A percentile compares a stretch with the other conserved stretches of the same genome.
Evolutionary conservation across 2,888 invertebrate species (phyloP).

Genomic region (Meganola albula): DNA sequence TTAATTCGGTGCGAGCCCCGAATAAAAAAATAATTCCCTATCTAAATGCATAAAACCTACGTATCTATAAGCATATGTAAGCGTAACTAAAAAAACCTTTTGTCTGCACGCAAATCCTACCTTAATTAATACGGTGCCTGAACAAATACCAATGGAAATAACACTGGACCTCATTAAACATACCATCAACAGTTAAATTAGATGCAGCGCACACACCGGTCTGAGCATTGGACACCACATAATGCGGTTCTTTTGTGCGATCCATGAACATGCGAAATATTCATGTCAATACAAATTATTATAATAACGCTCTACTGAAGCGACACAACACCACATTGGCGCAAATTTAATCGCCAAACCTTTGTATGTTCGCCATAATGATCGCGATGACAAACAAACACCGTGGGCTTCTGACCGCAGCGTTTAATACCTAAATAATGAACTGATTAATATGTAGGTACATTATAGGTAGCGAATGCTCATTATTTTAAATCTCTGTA

Average conservation of each 20-base stretch:
- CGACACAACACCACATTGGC: constrained; percentile 5
- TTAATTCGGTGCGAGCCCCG: too few relatives aligned
- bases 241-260: constrained; percentile 32
- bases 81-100: too few relatives aligned
- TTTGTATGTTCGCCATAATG: constrained; percentile 9
- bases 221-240: constrained; percentile 17
- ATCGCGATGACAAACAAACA: constrained; percentile 2
- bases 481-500: too few relatives aligned
- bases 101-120: too few relatives aligned
- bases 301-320: constrained; percentile 12
- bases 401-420: constrained; percentile 4
- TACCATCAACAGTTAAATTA: constrained; percentile 29
- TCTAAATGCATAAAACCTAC: too few relatives aligned
- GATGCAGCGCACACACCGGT: constrained; percentile 14
- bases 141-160: constrained; percentile 17
- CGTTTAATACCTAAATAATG: too few relatives aligned
- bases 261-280: constrained; percentile 7
- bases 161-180: constrained; percentile 22
- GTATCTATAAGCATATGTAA: too few relatives aligned
- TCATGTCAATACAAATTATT: constrained; percentile 16
- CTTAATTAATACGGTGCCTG: too few relatives aligned
- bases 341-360: constrained; percentile 11
- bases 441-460: too few relatives aligned
- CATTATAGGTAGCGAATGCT: too few relatives aligned
- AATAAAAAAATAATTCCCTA: too few relatives aligned